Evolutionary conservation across 2,113 vertebrate species (phyloP).

Genomic region (Thunnus thynnus): DNA sequence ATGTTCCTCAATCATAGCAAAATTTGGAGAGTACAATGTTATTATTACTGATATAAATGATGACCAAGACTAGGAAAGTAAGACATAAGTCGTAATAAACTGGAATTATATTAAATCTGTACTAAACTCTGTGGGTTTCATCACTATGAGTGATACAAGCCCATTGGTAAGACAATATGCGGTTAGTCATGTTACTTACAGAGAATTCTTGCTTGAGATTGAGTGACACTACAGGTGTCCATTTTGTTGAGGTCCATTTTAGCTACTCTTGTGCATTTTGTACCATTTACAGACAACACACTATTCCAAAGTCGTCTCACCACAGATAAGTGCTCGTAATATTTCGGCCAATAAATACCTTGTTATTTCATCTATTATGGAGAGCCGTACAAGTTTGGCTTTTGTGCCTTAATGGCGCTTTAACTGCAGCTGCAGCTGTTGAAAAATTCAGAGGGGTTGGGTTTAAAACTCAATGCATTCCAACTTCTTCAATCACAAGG

Average conservation of each 20-base stretch:
- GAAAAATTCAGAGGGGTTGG: constrained; percentile 77
- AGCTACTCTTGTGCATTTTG: constrained; percentile 15
- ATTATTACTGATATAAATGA: no score
- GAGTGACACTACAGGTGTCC: constrained; percentile 7
- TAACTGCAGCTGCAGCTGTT: constrained; percentile 69
- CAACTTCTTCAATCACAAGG: constrained; percentile 72
- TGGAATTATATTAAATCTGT: no score
- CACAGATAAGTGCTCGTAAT: constrained; percentile 56
- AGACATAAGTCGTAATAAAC: no score
- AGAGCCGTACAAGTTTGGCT: constrained; percentile 55
- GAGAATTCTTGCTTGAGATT: neutral
- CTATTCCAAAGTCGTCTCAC: neutral
- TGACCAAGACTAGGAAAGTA: no score
- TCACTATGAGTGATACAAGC: neutral
- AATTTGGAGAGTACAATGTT: no score
- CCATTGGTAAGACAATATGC: no score
- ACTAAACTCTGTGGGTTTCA: no score
- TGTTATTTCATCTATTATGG: constrained; percentile 81
- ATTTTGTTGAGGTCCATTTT: constrained; percentile 25
- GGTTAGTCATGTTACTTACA: neutral
- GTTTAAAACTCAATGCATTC: constrained; percentile 63
- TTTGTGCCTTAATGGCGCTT: constrained; percentile 73
- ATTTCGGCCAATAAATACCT: constrained; percentile 72
- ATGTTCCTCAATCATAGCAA: no score
- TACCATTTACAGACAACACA: neutral